Evolutionary conservation across 2,113 vertebrate species (phyloP).

Genomic region (Maccullochella peelii): DNA sequence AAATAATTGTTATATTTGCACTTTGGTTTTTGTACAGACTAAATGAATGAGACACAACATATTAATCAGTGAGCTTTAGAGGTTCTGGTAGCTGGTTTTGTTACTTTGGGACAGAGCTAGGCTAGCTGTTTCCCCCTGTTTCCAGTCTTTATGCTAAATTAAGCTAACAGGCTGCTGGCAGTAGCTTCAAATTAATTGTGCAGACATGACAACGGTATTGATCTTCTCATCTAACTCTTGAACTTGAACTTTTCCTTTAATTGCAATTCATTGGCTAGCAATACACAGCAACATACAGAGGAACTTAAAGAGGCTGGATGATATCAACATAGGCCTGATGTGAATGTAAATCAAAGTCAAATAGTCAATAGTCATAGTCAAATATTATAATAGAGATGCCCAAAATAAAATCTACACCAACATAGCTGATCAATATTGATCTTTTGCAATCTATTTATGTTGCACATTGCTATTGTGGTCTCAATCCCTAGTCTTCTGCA

Average conservation of each 20-base stretch:
- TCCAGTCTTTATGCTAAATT: neutral
- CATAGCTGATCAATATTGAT: conserved; percentile 27
- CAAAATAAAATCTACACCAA: conserved; percentile 13
- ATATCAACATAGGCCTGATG: neutral
- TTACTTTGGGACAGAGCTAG: neutral
- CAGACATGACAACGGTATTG: neutral
- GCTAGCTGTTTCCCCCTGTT: neutral
- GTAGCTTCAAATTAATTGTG: neutral
- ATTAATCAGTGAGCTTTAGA: neutral
- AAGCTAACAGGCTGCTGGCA: neutral
- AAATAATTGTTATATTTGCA: neutral
- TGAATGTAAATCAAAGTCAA: neutral
- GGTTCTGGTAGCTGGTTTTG: neutral
- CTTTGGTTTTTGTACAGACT: neutral
- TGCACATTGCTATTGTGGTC: conserved; percentile 14
- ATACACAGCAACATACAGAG: neutral
- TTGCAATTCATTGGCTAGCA: neutral
- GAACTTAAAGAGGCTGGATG: neutral
- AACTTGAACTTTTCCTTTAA: neutral
- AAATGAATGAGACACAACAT: neutral
- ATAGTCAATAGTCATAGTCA: no score
- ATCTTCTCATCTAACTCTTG: neutral
- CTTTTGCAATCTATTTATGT: conserved; percentile 33
- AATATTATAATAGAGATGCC: neutral
- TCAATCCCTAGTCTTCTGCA: conserved; percentile 23